Percentiles rank a stretch among this genome's conserved stretches.
Evolutionary conservation across 2,797 vertebrate genomes (phyloP).

Genomic region (Scolopax bukidnonensis): DNA sequence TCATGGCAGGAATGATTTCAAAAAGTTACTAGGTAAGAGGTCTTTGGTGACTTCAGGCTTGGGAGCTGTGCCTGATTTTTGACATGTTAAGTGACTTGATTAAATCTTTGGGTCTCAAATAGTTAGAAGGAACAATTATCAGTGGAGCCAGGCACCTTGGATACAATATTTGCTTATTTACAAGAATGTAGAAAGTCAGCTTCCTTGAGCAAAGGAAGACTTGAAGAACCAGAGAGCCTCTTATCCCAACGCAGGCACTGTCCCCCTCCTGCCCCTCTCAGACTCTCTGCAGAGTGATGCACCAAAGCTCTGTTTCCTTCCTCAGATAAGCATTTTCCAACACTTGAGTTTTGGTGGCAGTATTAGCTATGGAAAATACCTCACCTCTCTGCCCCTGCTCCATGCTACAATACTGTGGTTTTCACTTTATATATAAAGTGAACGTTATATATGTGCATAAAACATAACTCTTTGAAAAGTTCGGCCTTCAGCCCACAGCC

Average conservation of each 20-base stretch:
- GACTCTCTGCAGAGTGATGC: not conserved
- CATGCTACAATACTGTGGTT: not conserved
- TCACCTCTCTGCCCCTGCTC: not conserved
- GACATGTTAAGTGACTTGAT: not conserved
- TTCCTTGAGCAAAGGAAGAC: not conserved
- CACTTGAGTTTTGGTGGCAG: not conserved
- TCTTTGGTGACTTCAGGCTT: not conserved
- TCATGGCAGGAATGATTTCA: not conserved
- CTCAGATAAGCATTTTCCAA: not conserved
- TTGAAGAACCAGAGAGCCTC: not conserved
- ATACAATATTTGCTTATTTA: not conserved
- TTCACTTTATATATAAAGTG: no score
- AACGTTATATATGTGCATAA: not conserved
- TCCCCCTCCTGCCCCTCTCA: not conserved
- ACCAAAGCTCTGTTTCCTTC: not conserved
- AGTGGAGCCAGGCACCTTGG: not conserved
- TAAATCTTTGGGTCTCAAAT: not conserved
- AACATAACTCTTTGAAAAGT: not conserved
- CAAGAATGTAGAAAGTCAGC: not conserved
- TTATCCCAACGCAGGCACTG: accelerated
- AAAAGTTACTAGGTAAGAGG: not conserved
- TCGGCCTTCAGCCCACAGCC: not conserved
- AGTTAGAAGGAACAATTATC: not conserved
- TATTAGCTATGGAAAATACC: not conserved
- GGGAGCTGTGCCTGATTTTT: not conserved